Conservation (phyloP, 2,888 invertebrate species). For the Meteorus colon region DNA sequence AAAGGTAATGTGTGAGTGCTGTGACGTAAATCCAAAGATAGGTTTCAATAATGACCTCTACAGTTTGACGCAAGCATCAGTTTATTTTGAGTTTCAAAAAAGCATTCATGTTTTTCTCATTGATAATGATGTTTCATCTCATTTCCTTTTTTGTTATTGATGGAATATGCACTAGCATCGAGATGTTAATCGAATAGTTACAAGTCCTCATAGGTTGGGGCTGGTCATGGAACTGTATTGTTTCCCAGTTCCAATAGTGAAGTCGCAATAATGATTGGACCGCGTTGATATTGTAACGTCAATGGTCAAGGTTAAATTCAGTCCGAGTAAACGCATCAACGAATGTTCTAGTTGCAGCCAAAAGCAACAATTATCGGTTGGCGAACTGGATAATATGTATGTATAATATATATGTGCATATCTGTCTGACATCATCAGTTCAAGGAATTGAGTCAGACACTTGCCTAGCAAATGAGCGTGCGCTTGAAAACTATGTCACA, state of each 20-base stretch:
- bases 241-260: not conserved
- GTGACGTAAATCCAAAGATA: slow-evolving; percentile 1
- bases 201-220: not conserved
- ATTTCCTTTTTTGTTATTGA: not conserved
- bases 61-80: not conserved
- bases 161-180: not conserved
- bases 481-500: too few species aligned
- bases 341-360: too few species aligned
- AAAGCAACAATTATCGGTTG: too few species aligned
- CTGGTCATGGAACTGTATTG: slow-evolving; percentile 13
- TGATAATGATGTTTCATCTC: not conserved
- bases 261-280: not conserved
- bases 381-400: too few species aligned
- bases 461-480: too few species aligned
- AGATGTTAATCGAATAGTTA: not conserved
- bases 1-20: not conserved
- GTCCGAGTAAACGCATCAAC: not conserved
- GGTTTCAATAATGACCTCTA: not conserved
- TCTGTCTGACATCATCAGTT: too few species aligned
- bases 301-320: not conserved
- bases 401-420: too few species aligned
- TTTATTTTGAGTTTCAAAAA: not conserved
- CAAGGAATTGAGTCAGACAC: too few species aligned
- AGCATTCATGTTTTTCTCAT: not conserved
- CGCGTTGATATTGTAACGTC: not conserved